phyloP scores from a whole-genome alignment of 2,888 invertebrate species.

The Diarsia mendica region DNA sequence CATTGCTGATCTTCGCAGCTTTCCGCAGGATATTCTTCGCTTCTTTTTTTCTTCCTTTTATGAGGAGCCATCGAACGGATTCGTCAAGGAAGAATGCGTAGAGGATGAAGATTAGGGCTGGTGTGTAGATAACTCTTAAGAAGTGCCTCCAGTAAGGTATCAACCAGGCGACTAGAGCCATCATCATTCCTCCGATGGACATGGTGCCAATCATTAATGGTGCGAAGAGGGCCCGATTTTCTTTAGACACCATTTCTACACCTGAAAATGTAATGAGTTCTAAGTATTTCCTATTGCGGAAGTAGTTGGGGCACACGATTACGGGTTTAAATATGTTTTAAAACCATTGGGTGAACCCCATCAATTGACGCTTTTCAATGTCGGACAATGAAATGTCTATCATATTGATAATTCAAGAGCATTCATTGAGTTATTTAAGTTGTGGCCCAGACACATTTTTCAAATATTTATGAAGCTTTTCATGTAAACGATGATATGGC shows the following conservation, averaged over 20 bases:
- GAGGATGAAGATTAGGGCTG: slow-evolving; percentile 91
- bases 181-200: slow-evolving; percentile 71
- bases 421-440: not conserved
- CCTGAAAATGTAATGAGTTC: slow-evolving; percentile 59
- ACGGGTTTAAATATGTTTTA: too few species aligned
- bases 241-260: slow-evolving; percentile 73
- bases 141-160: slow-evolving; percentile 93
- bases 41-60: slow-evolving; percentile 91
- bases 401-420: not conserved
- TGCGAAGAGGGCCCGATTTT: slow-evolving; percentile 64
- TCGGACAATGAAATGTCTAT: not conserved
- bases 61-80: slow-evolving; percentile 95
- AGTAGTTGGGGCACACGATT: not conserved
- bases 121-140: slow-evolving; percentile 92
- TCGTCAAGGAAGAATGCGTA: slow-evolving; percentile 93
- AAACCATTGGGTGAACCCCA: not conserved
- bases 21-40: slow-evolving; percentile 90
- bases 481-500: too few species aligned
- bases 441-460: not conserved
- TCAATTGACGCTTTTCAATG: not conserved
- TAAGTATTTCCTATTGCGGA: not conserved
- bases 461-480: not conserved
- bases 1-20: slow-evolving; percentile 86
- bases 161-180: slow-evolving; percentile 76
- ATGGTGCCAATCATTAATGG: slow-evolving; percentile 63